phyloP scores from a whole-genome alignment of 2,113 vertebrate species.

The Sakesphorus luctuosus region DNA sequence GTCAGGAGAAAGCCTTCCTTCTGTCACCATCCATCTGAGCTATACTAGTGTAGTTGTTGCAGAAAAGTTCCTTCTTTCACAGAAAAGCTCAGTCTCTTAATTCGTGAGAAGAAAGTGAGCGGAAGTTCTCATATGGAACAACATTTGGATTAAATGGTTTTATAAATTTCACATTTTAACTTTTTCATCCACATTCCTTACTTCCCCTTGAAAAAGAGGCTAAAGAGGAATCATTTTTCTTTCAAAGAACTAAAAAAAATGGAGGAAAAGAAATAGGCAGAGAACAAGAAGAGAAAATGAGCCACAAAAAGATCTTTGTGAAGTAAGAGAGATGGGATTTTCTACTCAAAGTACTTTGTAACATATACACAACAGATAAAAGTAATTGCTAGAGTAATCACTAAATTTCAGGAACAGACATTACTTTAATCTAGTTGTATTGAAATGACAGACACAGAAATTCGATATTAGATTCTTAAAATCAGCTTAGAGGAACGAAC shows the following conservation, averaged over 20 bases:
- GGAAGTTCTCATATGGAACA: background rate
- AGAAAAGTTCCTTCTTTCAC: background rate
- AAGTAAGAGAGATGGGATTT: background rate
- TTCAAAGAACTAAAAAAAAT: background rate
- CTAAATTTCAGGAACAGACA: background rate
- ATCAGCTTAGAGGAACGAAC: background rate
- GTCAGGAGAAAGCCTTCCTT: background rate
- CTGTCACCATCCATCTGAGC: background rate
- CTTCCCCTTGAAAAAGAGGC: background rate
- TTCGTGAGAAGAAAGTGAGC: background rate
- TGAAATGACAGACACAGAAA: slow-evolving; percentile 2
- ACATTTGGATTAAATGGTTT: background rate
- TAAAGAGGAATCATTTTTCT: background rate
- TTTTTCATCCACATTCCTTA: background rate
- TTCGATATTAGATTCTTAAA: background rate
- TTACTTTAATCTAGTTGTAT: background rate
- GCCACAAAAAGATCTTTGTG: background rate
- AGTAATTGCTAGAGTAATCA: background rate
- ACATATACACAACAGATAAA: background rate
- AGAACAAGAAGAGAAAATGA: background rate
- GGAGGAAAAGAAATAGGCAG: background rate
- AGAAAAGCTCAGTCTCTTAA: background rate
- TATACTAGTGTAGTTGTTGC: background rate
- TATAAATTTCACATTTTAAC: background rate
- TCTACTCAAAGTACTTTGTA: background rate